Percentiles rank a stretch among this genome's conserved stretches.
phyloP scores from a whole-genome alignment of 2,797 vertebrate genomes.

The Xiphorhynchus erythropygius region DNA sequence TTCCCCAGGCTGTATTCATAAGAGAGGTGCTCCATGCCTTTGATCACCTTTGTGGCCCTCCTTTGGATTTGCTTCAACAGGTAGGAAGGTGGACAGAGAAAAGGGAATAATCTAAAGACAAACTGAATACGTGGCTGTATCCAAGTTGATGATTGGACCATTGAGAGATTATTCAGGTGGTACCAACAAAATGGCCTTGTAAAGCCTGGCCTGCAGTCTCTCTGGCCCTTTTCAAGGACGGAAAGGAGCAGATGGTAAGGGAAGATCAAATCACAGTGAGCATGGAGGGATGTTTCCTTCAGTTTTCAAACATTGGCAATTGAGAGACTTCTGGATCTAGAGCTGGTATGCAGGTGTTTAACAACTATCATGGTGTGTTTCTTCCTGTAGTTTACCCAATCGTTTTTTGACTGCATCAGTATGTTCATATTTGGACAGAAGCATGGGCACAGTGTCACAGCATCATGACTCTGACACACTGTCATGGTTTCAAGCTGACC shows the following conservation, averaged over 20 bases:
- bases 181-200: not conserved
- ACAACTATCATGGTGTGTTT: not conserved
- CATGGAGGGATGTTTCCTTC: not conserved
- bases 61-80: not conserved
- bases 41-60: not conserved
- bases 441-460: fast-evolving
- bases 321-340: not conserved
- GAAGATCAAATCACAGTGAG: not conserved
- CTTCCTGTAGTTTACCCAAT: not conserved
- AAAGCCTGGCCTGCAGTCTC: not conserved
- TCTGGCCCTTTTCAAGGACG: not conserved
- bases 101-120: not conserved
- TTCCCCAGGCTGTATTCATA: not conserved
- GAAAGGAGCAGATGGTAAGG: not conserved
- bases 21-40: not conserved
- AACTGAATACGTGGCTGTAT: not conserved
- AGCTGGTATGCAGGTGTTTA: not conserved
- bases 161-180: not conserved
- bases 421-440: not conserved
- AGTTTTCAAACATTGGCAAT: not conserved
- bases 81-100: not conserved
- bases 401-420: not conserved
- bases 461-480: fast-evolving
- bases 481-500: not conserved
- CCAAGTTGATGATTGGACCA: not conserved